Evolutionary conservation across 2,113 vertebrate species (phyloP).

Genomic region (Silurus asotus): DNA sequence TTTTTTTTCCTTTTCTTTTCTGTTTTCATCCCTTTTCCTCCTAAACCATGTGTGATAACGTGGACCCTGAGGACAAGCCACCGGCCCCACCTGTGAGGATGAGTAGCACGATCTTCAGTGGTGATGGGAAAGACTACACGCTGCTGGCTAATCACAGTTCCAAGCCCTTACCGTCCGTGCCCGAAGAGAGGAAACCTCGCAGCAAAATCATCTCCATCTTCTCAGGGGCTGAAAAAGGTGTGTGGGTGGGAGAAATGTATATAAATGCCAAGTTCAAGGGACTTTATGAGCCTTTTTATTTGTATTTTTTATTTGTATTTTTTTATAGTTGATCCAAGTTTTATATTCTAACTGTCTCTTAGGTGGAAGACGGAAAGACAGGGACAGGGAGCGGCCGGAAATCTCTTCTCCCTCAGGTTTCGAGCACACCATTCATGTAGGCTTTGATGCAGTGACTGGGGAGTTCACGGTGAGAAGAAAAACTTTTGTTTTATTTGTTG

Average conservation of each 20-base stretch:
- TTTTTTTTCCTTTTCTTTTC: slow-evolving; percentile 31
- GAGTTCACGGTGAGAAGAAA: slow-evolving; percentile 90
- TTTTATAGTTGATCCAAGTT: background rate
- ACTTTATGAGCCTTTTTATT: background rate
- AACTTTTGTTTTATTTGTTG: background rate
- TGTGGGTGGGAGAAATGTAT: slow-evolving; percentile 8
- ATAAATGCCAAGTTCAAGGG: background rate
- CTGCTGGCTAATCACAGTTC: slow-evolving; percentile 88
- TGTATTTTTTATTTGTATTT: background rate
- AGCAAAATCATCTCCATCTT: slow-evolving; percentile 98
- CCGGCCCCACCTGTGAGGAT: slow-evolving; percentile 96
- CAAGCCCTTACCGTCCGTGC: slow-evolving; percentile 94
- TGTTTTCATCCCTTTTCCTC: slow-evolving; percentile 56
- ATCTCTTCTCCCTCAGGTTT: slow-evolving; percentile 96
- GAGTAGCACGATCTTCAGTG: slow-evolving; percentile 88
- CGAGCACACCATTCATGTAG: slow-evolving; percentile 97
- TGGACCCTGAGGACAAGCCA: slow-evolving; percentile 94
- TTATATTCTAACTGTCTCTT: slow-evolving; percentile 7
- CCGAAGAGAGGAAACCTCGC: slow-evolving; percentile 91
- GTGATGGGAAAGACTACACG: slow-evolving; percentile 82
- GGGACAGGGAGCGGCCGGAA: slow-evolving; percentile 93
- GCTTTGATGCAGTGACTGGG: slow-evolving; percentile 95
- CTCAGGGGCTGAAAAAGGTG: slow-evolving; percentile 89
- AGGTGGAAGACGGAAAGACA: slow-evolving; percentile 91
- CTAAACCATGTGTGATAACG: slow-evolving; percentile 90